Evolutionary conservation across 2,113 vertebrate species (phyloP).

Genomic region (Sphyrna mokarran): DNA sequence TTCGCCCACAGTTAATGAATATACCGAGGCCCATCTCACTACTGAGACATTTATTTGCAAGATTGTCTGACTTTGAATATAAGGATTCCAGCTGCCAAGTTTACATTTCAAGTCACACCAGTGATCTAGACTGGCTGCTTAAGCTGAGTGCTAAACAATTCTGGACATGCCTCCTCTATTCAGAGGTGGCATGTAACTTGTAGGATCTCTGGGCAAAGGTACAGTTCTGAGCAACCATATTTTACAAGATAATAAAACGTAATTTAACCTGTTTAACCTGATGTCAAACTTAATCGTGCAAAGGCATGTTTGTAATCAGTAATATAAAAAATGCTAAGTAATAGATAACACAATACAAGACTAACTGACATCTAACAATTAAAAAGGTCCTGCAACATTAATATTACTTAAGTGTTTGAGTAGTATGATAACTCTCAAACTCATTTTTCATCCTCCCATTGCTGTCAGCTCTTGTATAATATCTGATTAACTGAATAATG

Average conservation of each 20-base stretch:
- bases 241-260: neutral
- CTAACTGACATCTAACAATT: neutral
- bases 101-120: neutral
- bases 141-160: neutral
- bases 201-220: neutral
- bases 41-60: too few species aligned
- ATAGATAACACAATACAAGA: neutral
- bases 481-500: neutral
- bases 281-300: neutral
- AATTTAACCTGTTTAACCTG: neutral
- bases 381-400: neutral
- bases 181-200: neutral
- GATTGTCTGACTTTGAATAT: neutral
- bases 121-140: neutral
- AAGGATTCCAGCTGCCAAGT: neutral
- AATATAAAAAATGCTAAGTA: neutral
- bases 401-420: neutral
- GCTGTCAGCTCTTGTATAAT: neutral
- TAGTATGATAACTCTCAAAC: neutral
- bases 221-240: neutral
- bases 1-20: too few species aligned
- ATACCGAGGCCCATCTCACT: too few species aligned
- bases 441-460: neutral
- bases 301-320: neutral
- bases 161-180: neutral